phyloP scores from a whole-genome alignment of 2,888 invertebrate species.

The Polyommatus iphigenia region DNA sequence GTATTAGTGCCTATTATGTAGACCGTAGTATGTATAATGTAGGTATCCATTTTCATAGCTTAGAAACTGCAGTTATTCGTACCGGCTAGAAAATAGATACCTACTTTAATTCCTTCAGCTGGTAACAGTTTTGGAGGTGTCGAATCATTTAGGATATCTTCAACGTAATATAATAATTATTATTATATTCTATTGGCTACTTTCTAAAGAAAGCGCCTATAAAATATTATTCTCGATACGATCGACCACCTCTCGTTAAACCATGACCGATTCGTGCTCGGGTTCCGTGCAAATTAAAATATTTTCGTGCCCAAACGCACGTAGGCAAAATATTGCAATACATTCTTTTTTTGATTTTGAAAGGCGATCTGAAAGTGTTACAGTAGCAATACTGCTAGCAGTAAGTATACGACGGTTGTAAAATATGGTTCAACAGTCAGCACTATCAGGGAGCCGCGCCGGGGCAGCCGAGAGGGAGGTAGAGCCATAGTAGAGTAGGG shows the following conservation, averaged over 20 bases:
- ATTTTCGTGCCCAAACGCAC: not conserved
- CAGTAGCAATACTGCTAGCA: no score
- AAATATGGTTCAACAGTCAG: no score
- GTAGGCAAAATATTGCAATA: no score
- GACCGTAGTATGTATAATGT: not conserved
- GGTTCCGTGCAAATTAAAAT: not conserved
- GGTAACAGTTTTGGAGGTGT: not conserved
- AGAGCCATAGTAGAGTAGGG: no score
- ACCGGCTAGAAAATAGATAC: not conserved
- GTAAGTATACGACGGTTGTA: no score
- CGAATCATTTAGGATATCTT: not conserved
- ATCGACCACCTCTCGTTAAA: not conserved
- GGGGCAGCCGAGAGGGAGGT: no score
- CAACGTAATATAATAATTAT: not conserved
- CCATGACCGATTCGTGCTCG: not conserved
- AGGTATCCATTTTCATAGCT: not conserved
- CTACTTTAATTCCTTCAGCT: not conserved
- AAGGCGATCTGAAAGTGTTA: no score
- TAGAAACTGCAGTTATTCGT: not conserved
- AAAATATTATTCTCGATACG: not conserved
- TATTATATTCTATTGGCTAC: not conserved
- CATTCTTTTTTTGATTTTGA: no score
- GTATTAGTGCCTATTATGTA: not conserved
- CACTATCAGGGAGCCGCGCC: no score
- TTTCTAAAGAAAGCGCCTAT: slow-evolving; percentile 15